Evolutionary conservation across 2,797 vertebrate species (phyloP), one percentile per base, ranked within the genome.

Genomic region (Xenopus petersii): DNA sequence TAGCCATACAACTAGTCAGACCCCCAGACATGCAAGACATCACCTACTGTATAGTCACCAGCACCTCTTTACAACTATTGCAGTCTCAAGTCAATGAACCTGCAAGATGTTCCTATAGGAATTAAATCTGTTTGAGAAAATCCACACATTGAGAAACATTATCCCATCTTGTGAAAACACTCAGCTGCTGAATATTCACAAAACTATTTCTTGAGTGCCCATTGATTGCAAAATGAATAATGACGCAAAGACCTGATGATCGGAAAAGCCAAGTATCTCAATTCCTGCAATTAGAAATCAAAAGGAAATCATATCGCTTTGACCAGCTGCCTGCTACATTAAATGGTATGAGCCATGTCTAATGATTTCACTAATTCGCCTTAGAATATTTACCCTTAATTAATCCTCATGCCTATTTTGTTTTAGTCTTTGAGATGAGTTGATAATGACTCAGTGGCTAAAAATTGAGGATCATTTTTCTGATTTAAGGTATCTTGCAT

Each of bases 171-270:
- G 3, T 42, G 36, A 17, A 65, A 21, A 4, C 48, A 30, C 66
- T 5, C 24, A 48, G 17, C 65, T 55, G 12, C 26, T 69, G 26
- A 42, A 58, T 69, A 69, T 69, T 58, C 67, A 69, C 58, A 26
- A 42, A 69, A 58, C 54, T 12, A 12, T 2, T 30, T 42, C 33
- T 69, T 33, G 55, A 42, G 67, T 15, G 67, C 9, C 26, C 51
- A 26, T 58, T 69, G 67, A 69, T 69, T 69, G 30, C 54, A 58
- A 33, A 69, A 36, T 69, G n/a, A 69, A 69, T 69, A 69, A 69
- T 69, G 54, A 69, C 17, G 33, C 11, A 42, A 17, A 54, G 67
- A 17, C 55, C 16, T 58, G 67, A 30, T 30, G 26, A 46, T 58
- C 2, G 24, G 12, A 69, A 30, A 58, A 58, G 54, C 67, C 21